A percentile compares a stretch with the other conserved stretches of the same genome.
Conservation (phyloP, 2,113 vertebrate genomes). For the Eleginops maclovinus region DNA sequence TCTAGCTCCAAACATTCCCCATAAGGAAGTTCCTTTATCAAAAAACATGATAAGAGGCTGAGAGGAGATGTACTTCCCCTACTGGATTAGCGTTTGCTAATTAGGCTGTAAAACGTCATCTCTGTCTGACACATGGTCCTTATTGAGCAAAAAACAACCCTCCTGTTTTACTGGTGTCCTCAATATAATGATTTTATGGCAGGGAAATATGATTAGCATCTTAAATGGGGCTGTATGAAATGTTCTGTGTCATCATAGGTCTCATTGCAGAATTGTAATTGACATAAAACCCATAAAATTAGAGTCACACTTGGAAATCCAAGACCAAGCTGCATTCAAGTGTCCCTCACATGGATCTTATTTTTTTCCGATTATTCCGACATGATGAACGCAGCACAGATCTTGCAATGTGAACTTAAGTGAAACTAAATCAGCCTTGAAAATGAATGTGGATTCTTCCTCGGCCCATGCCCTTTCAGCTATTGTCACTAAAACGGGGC, state of each 20-base stretch:
- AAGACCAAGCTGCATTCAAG: no score
- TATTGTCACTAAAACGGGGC: no score
- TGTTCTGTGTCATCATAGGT: neutral
- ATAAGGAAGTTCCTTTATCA: conserved; percentile 3
- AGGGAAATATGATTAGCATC: conserved; percentile 10
- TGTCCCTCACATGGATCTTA: no score
- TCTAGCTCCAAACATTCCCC: conserved; percentile 11
- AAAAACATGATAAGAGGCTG: conserved; percentile 1
- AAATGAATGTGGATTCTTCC: no score
- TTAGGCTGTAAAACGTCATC: conserved; percentile 33
- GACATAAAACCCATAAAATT: neutral
- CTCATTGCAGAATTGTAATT: neutral
- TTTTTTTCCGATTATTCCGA: no score
- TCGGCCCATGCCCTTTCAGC: no score
- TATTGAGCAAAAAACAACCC: neutral
- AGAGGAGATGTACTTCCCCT: conserved; percentile 22
- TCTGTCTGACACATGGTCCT: neutral
- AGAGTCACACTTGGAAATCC: no score
- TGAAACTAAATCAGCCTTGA: no score
- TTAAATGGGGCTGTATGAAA: neutral
- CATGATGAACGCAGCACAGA: no score
- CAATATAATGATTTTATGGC: conserved; percentile 12
- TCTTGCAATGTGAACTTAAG: no score
- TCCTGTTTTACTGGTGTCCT: neutral
- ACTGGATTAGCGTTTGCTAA: conserved; percentile 11